A percentile compares a stretch with the other conserved stretches of the same genome.
phyloP scores from a whole-genome alignment of 2,888 invertebrate species.

The Cerastis rubricosa region DNA sequence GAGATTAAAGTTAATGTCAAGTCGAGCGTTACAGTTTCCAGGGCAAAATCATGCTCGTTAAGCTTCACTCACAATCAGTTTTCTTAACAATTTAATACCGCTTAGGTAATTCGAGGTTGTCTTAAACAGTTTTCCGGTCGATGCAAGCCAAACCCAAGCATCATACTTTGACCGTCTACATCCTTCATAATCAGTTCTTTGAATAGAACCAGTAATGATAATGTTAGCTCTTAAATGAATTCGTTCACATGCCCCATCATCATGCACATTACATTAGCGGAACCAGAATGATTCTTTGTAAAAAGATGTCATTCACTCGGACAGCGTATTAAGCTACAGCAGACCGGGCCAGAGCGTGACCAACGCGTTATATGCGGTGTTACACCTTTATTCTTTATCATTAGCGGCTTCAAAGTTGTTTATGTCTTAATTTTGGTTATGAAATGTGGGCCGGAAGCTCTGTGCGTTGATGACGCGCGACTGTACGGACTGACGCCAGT shows the following conservation, averaged over 20 bases:
- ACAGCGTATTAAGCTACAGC: slow-evolving; percentile 73
- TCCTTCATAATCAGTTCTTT: not conserved
- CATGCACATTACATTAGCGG: slow-evolving; percentile 74
- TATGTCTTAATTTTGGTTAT: slow-evolving; percentile 88
- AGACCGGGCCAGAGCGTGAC: slow-evolving; percentile 80
- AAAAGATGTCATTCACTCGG: slow-evolving; percentile 78
- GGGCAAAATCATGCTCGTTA: not conserved
- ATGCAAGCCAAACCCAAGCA: not conserved
- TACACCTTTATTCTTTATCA: slow-evolving; percentile 82
- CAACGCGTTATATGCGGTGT: slow-evolving; percentile 81
- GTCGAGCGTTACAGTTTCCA: not conserved
- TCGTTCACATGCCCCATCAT: slow-evolving; percentile 78
- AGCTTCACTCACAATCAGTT: not conserved
- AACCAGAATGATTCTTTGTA: slow-evolving; percentile 71
- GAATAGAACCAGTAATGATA: slow-evolving; percentile 55
- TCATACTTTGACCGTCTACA: not conserved
- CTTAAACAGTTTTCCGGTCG: not conserved
- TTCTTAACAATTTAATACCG: not conserved
- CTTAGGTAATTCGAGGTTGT: not conserved
- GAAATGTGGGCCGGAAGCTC: slow-evolving; percentile 81
- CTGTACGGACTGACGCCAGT: slow-evolving; percentile 48
- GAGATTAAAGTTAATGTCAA: not conserved
- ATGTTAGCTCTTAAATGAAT: slow-evolving; percentile 74
- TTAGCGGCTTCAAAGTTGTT: slow-evolving; percentile 81
- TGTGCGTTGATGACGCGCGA: slow-evolving; percentile 76